Evolutionary conservation across 2,113 vertebrate genomes (phyloP).

Genomic region (Pterocles burchelli): DNA sequence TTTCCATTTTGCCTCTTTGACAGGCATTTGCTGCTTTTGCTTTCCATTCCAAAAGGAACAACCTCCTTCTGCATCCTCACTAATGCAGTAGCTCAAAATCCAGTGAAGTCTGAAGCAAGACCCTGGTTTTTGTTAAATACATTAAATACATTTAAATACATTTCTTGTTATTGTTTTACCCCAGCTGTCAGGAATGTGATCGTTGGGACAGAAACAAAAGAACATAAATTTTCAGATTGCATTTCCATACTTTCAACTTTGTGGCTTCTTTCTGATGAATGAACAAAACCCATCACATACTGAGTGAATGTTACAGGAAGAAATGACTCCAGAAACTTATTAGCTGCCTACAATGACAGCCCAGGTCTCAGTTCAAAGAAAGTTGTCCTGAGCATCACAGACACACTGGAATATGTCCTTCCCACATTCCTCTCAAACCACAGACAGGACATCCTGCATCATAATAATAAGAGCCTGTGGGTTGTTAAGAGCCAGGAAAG

Average conservation of each 20-base stretch:
- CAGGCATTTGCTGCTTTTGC: background rate
- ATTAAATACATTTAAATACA: no score
- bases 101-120: background rate
- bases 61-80: background rate
- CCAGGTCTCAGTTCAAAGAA: slow-evolving; percentile 1
- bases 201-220: background rate
- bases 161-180: background rate
- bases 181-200: background rate
- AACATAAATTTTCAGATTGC: background rate
- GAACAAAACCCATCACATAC: background rate
- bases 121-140: background rate
- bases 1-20: background rate
- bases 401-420: background rate
- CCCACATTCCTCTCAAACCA: slow-evolving; percentile 19
- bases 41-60: background rate
- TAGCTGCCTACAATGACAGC: background rate
- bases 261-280: background rate
- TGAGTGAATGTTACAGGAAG: background rate
- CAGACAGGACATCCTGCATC: background rate
- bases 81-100: background rate
- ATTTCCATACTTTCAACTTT: background rate
- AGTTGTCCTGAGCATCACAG: slow-evolving; percentile 16
- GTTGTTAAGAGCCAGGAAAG: background rate
- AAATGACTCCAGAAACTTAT: background rate
- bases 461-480: background rate